Base-by-base conservation (phyloP, 1,140 invertebrate genomes). In the Asobara japonica region DNA sequence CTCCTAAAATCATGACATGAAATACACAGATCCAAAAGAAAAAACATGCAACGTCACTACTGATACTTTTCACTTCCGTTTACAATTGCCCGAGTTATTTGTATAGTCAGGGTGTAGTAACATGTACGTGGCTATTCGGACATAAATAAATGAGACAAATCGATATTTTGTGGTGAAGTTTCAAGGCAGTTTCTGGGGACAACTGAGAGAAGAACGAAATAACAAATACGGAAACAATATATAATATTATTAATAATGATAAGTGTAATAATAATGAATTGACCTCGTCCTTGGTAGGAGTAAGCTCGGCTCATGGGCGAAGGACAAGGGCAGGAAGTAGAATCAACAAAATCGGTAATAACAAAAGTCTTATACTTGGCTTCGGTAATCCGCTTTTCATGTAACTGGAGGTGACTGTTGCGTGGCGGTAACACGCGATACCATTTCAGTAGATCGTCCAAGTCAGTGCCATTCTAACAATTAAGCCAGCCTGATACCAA, bases 351-450 rank as follows among this genome's bases (percentile, higher is more conserved):
- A 75, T 74, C 71, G 30, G 61, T 74, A 76, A 82, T 77, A 69
- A 74, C 7, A 51, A 25, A 65, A 48, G 61, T 71, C 76, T 72
- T 27, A 75, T 74, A 71, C 68, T 68, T 72, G 83, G 80, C 79
- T 85, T 86, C 82, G 71, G 69, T 80, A 80, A 86, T 78, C 80
- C 74, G 69, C 76, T 82, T 82, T 85, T 85, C 79, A 84, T 78
- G 77, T 83, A 85, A 85, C 78, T 74, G 76, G 80, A 71, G 48
- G 56, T 36, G 56, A 64, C 61, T 66, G 65, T 81, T 72, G 78
- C 74, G 74, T 80, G 78, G 78, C 79, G 20, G 20, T 56, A 18
- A 18, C 56, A 69, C 66, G 73, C 73, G 76, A 69, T 64, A 76
- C 51, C 25, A 77, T 74, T 77, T 79, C 74, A 51, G 71, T 73